phyloP scores from a whole-genome alignment of 2,797 vertebrate species.

The Hylomyscus alleni region DNA sequence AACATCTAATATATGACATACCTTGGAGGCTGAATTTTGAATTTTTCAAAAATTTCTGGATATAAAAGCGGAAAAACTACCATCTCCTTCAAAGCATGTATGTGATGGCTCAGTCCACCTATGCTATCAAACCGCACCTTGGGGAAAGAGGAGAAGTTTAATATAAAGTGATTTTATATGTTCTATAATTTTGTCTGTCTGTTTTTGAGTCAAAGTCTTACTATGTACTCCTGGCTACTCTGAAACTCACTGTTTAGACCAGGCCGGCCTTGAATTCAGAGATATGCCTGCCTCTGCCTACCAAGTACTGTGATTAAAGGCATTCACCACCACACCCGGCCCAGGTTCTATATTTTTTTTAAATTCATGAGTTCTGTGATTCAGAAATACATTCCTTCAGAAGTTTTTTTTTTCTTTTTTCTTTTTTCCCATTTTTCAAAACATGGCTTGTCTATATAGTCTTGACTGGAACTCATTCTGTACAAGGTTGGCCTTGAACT shows the following conservation, averaged over 20 bases:
- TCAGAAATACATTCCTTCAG: conserved; percentile 62
- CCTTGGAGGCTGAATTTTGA: conserved; percentile 99
- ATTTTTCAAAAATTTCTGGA: conserved; percentile 99
- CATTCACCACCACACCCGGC: neutral
- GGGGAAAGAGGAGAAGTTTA: conserved; percentile 48
- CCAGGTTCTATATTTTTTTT: neutral
- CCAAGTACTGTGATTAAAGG: neutral
- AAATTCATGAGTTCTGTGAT: conserved; percentile 32
- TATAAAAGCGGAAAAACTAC: conserved; percentile 99
- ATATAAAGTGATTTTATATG: conserved; percentile 60
- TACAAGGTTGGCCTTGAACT: neutral
- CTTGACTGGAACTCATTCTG: neutral
- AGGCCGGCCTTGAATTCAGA: neutral
- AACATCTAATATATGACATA: conserved; percentile 84
- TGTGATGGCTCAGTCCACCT: conserved; percentile 97
- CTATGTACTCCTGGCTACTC: neutral
- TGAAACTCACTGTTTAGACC: neutral
- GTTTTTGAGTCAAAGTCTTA: neutral
- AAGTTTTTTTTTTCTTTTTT: neutral
- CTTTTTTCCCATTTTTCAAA: neutral
- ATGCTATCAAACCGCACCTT: conserved; percentile 98
- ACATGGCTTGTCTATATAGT: neutral
- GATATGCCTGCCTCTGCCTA: neutral
- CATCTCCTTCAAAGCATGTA: conserved; percentile 99
- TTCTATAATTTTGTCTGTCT: conserved; percentile 22